Conservation (phyloP, 2,113 vertebrate species). For the Parotia lawesii region DNA sequence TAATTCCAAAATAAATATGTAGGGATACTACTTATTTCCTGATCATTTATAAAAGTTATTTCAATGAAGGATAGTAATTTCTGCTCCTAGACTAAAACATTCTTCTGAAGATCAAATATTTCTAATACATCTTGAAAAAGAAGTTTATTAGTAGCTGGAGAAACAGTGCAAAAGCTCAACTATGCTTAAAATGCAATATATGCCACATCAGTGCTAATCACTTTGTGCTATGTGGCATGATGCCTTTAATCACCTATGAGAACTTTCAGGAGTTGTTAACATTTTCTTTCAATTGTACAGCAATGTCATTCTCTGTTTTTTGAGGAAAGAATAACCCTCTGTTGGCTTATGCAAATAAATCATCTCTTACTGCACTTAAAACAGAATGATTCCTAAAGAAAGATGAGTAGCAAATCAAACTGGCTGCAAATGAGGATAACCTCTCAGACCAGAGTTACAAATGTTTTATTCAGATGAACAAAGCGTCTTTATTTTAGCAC, state of each 20-base stretch:
- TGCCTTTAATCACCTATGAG: conserved; percentile 48
- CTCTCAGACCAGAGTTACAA: conserved; percentile 48
- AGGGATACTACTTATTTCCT: background rate
- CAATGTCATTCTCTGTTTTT: conserved; percentile 14
- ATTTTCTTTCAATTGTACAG: conserved; percentile 57
- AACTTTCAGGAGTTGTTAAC: conserved; percentile 51
- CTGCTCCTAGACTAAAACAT: background rate
- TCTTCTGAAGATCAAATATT: background rate
- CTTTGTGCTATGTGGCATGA: background rate
- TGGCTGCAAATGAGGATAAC: conserved; percentile 53
- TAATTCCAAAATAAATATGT: background rate
- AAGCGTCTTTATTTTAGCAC: conserved; percentile 61
- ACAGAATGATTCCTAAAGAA: conserved; percentile 32
- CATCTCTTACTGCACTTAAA: conserved; percentile 60
- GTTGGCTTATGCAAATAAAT: conserved; percentile 69
- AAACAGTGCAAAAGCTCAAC: background rate
- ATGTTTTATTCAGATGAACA: conserved; percentile 68
- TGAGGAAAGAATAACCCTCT: conserved; percentile 49
- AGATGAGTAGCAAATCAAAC: conserved; percentile 66
- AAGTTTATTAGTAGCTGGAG: conserved; percentile 7
- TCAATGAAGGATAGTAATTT: background rate
- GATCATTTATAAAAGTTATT: background rate
- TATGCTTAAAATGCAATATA: background rate
- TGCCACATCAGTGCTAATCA: background rate
- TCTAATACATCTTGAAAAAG: background rate